These are phyloP conservation scores for Parauchenoglanis punctatus DNA, from an alignment of 2,797 vertebrate species.

Conservation along the genomic window DNA sequence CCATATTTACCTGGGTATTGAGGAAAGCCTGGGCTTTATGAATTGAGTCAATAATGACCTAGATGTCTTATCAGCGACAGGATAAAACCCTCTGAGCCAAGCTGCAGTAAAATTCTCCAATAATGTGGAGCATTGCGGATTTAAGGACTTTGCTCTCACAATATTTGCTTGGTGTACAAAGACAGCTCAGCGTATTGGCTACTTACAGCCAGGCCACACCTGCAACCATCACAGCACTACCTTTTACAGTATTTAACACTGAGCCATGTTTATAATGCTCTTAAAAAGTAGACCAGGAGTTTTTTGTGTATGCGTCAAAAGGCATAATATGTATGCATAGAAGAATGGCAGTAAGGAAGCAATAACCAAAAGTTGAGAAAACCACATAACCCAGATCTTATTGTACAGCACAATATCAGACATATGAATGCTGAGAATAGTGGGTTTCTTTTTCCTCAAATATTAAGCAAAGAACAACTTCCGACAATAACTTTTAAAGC, in stretches of 20 bases:
- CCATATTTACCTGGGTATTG: slow-evolving; percentile 47
- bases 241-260: slow-evolving; percentile 23
- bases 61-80: slow-evolving; percentile 52
- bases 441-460: background rate
- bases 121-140: slow-evolving; percentile 21
- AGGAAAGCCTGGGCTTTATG: slow-evolving; percentile 38
- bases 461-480: background rate
- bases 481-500: background rate
- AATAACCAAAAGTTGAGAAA: slow-evolving; percentile 7
- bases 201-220: slow-evolving; percentile 41
- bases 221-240: slow-evolving; percentile 15
- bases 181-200: slow-evolving; percentile 18
- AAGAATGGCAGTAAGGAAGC: background rate
- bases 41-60: slow-evolving; percentile 49
- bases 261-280: slow-evolving; percentile 44
- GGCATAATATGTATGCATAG: background rate
- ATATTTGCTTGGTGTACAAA: slow-evolving; percentile 48
- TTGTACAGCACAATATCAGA: background rate
- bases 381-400: background rate
- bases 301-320: background rate
- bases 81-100: slow-evolving; percentile 42
- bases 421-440: background rate
- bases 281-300: background rate
- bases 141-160: slow-evolving; percentile 38
- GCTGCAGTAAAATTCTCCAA: slow-evolving; percentile 46